Conservation (phyloP, 1,140 invertebrate genomes). For the Odontomachus brunneus region DNA sequence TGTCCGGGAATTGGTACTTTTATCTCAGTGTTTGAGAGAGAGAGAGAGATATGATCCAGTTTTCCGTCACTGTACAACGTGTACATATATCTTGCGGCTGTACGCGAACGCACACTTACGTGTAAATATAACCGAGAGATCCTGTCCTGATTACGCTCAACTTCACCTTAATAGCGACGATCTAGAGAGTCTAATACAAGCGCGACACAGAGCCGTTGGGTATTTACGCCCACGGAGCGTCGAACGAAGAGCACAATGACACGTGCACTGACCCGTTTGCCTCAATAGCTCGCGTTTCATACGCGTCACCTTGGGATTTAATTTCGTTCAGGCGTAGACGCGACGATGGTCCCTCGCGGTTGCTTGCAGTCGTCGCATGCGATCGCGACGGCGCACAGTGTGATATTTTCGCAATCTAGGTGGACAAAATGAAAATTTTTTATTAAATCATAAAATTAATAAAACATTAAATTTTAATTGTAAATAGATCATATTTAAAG, state of each 20-base stretch:
- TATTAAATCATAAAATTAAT: no score
- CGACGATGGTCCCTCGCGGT: background rate
- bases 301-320: slow-evolving; percentile 64
- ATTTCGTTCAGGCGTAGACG: slow-evolving; percentile 46
- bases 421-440: no score
- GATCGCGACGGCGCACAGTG: no score
- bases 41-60: background rate
- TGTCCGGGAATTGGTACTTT: no score
- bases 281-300: slow-evolving; percentile 60
- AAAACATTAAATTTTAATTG: no score
- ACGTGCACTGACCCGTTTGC: slow-evolving; percentile 66
- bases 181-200: slow-evolving; percentile 45
- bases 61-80: background rate
- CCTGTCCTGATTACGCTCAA: slow-evolving; percentile 32
- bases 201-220: slow-evolving; percentile 9
- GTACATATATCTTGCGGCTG: background rate
- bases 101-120: background rate
- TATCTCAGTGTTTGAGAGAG: no score
- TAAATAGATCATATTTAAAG: no score
- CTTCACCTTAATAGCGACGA: slow-evolving; percentile 33
- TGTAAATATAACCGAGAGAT: slow-evolving; percentile 11
- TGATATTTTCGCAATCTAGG: no score
- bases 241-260: slow-evolving; percentile 59
- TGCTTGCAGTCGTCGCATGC: background rate
- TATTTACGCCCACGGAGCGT: slow-evolving; percentile 65